These are phyloP conservation scores for Drosophila hydei DNA, from an alignment of 1,140 invertebrate species.

Conservation along the genomic window DNA sequence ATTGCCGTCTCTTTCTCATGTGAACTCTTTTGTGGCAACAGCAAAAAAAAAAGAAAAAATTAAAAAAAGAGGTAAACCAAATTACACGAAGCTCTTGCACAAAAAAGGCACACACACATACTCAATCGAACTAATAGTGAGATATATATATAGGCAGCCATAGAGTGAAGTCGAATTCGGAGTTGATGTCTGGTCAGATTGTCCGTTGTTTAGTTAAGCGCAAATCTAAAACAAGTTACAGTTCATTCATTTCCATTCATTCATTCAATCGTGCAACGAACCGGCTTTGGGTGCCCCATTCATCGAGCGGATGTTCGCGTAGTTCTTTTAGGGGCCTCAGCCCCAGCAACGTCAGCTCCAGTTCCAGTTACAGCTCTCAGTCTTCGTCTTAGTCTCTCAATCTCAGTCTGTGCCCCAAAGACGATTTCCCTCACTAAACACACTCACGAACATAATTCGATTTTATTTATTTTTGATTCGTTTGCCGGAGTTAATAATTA, in stretches of 20 bases:
- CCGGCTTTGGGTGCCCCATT: slow-evolving; percentile 61
- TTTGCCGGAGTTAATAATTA: slow-evolving; percentile 78
- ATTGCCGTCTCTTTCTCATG: slow-evolving; percentile 70
- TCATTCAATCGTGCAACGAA: slow-evolving; percentile 55
- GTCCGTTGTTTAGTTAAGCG: slow-evolving; percentile 62
- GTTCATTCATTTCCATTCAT: slow-evolving; percentile 78
- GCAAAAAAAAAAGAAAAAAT: slow-evolving; percentile 39
- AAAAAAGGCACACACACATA: slow-evolving; percentile 23
- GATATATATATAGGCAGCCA: neutral
- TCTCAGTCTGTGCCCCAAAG: slow-evolving; percentile 27
- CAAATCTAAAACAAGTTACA: slow-evolving; percentile 81
- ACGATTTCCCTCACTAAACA: slow-evolving; percentile 35
- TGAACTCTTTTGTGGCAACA: slow-evolving; percentile 74
- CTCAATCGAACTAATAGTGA: neutral
- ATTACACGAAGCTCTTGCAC: slow-evolving; percentile 58
- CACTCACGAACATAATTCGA: slow-evolving; percentile 60
- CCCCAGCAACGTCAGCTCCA: neutral
- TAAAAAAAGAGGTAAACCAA: slow-evolving; percentile 67
- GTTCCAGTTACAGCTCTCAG: slow-evolving; percentile 2
- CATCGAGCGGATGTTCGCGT: slow-evolving; percentile 72
- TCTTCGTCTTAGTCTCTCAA: slow-evolving; percentile 10
- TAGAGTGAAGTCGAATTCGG: neutral
- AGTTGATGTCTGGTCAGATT: slow-evolving; percentile 59
- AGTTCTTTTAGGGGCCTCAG: slow-evolving; percentile 58
- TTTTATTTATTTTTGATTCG: slow-evolving; percentile 79